These are phyloP conservation scores for Cricetomys ansorgei DNA, from an alignment of 2,113 vertebrate species.

Conservation along the genomic window DNA sequence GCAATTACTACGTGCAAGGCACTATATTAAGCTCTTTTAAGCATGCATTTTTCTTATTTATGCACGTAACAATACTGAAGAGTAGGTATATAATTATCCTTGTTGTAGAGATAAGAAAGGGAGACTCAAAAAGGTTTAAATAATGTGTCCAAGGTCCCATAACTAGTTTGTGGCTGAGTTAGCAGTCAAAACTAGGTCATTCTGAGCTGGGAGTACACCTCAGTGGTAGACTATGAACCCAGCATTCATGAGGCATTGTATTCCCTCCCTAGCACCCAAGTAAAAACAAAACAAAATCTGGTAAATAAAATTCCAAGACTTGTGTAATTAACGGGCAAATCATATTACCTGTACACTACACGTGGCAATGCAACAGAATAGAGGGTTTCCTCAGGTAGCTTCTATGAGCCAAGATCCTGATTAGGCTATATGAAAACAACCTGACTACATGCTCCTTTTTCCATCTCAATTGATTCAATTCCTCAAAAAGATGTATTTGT, in stretches of 20 bases:
- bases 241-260: background rate
- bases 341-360: background rate
- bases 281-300: background rate
- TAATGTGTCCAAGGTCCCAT: background rate
- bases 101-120: conserved; percentile 60
- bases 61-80: conserved; percentile 62
- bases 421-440: conserved; percentile 2
- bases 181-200: background rate
- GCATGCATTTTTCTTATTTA: conserved; percentile 74
- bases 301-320: conserved; percentile 17
- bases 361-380: background rate
- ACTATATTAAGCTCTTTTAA: conserved; percentile 71
- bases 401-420: background rate
- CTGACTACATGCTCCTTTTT: background rate
- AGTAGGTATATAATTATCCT: conserved; percentile 71
- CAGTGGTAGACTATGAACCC: background rate
- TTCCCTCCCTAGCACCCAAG: background rate
- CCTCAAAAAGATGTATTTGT: background rate
- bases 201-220: background rate
- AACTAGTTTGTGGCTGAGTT: conserved; percentile 45
- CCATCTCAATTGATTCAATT: background rate
- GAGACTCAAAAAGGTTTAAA: conserved; percentile 53
- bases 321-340: background rate
- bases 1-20: conserved; percentile 67
- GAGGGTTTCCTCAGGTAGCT: background rate